Evolutionary conservation across 2,888 invertebrate genomes (phyloP), one percentile per base, ranked within the genome.

Genomic region (Agrochola circellaris): DNA sequence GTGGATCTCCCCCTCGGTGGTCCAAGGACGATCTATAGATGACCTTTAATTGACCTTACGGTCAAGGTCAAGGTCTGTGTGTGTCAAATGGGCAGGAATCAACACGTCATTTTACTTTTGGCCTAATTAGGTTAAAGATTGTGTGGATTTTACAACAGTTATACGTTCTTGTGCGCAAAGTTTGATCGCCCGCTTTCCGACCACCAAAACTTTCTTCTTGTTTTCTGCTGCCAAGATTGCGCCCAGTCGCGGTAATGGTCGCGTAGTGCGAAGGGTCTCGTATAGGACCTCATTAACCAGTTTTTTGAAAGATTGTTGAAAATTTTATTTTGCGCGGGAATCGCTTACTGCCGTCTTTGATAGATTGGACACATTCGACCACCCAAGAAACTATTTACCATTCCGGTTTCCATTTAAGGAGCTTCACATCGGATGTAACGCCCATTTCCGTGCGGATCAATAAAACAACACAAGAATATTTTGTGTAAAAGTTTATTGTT

Each of bases 401-500:
- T 38, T 42, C 26, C 66, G 34, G 51, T 42, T 20, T 26, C 81
- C 74, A 26, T 65, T 15, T 26, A 73, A 23, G 78, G 75, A n/a
- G 11, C 30, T 56, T n/a, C n/a, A 34, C 9, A 42, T 68, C 77
- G 83, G 56, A 82, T 64, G 56, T 73, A 5, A 54, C 54, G 30
- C 30, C 30, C 34, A 68, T 6, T 13, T 78, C 85, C 64, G 61
- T 17, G 45, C 69, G 76, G 68, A 82, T 62, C 13, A 80, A 74
- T 69, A 68, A 79, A 81, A 78, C 72, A 15, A 76, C 51, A 67
- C 71, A 75, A 56, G 69, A 62, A 60, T 56, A 80, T 82, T 82
- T 81, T 77, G 77, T 87, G 86, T 88, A 90, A 88, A 90, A 89
- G 83, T 92, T 87, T 90, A 91, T 89, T 70, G 77, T 93, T 82